phyloP scores from a whole-genome alignment of 2,888 invertebrate genomes.

The Acrobasis suavella region DNA sequence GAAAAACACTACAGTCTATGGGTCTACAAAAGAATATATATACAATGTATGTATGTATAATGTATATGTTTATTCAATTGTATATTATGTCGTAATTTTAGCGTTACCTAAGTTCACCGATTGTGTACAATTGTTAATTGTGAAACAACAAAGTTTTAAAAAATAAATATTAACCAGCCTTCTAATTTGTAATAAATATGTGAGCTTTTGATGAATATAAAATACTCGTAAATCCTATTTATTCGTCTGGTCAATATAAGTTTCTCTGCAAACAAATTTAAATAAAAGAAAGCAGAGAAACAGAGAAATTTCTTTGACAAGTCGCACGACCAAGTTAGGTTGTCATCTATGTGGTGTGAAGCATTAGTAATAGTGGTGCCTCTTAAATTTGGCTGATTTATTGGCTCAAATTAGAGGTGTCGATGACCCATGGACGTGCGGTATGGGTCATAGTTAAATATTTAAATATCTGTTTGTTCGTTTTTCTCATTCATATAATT shows the following conservation, averaged over 20 bases:
- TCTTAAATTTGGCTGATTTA: slow-evolving; percentile 37
- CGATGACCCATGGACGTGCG: slow-evolving; percentile 45
- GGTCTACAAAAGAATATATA: no score
- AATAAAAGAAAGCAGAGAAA: slow-evolving; percentile 57
- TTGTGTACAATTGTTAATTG: no score
- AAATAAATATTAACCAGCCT: no score
- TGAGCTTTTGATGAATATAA: no score
- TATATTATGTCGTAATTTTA: no score
- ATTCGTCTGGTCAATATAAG: slow-evolving; percentile 50
- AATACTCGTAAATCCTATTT: slow-evolving; percentile 36
- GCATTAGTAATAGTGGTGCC: slow-evolving; percentile 24
- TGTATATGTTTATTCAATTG: no score
- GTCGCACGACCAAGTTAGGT: slow-evolving; percentile 41
- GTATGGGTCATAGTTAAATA: slow-evolving; percentile 43
- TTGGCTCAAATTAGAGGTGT: slow-evolving; percentile 54
- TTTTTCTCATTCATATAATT: slow-evolving; percentile 3
- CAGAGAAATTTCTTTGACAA: slow-evolving; percentile 35
- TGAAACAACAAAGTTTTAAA: no score
- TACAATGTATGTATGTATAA: no score
- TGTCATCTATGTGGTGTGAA: slow-evolving; percentile 30
- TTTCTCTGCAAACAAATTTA: slow-evolving; percentile 54
- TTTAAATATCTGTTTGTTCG: no score
- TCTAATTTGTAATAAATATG: no score
- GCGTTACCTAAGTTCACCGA: no score
- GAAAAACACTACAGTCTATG: no score